phyloP scores from a whole-genome alignment of 2,888 invertebrate genomes.

The Eristalis tenax region DNA sequence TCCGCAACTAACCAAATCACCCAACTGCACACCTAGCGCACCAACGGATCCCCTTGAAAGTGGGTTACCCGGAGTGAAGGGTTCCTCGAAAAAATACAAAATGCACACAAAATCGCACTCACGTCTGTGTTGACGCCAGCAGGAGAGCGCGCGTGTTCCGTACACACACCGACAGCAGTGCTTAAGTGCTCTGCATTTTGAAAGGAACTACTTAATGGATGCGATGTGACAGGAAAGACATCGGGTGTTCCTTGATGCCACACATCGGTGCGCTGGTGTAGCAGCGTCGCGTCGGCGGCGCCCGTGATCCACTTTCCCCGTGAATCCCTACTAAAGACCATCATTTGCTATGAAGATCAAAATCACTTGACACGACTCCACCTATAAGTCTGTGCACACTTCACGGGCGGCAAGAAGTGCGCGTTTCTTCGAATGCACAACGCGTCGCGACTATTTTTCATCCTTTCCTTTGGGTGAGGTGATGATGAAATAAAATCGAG shows the following conservation, averaged over 20 bases:
- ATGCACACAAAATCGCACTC: slow-evolving; percentile 4
- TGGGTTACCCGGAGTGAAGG: neutral
- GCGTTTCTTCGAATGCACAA: slow-evolving; percentile 17
- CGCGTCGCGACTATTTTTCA: slow-evolving; percentile 34
- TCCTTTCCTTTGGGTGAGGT: neutral
- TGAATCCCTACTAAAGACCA: slow-evolving; percentile 17
- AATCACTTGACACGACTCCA: slow-evolving; percentile 42
- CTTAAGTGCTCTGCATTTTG: slow-evolving; percentile 16
- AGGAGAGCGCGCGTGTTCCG: neutral
- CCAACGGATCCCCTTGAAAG: too few species aligned
- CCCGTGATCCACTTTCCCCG: slow-evolving; percentile 13
- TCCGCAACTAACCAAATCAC: neutral
- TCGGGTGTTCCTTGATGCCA: neutral
- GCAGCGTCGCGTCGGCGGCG: neutral
- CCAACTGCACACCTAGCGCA: neutral
- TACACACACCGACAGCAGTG: neutral
- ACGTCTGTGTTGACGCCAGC: neutral
- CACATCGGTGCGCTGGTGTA: neutral
- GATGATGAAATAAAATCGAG: neutral
- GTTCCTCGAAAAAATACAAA: neutral
- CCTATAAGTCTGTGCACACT: slow-evolving; percentile 11
- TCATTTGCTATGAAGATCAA: slow-evolving; percentile 27
- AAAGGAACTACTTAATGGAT: slow-evolving; percentile 8
- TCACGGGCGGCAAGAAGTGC: neutral
- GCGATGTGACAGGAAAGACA: slow-evolving; percentile 25